Percentiles rank a stretch among this genome's conserved stretches.
Conservation (phyloP, 64 coral and sea anemone genomes). For the Acropora tenuis region DNA sequence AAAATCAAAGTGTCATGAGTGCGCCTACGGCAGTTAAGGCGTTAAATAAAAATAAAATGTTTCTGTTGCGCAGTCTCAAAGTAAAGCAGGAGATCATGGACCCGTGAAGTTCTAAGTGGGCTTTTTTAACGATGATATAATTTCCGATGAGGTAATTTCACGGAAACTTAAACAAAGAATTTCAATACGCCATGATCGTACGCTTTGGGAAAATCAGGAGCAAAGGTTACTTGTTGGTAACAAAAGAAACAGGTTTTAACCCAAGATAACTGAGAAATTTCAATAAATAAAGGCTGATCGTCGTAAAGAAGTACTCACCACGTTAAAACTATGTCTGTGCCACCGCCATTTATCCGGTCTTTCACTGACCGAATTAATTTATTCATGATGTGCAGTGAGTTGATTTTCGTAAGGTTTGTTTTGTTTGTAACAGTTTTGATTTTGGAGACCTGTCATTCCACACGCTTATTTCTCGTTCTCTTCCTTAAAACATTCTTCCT, state of each 20-base stretch:
- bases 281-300: background rate
- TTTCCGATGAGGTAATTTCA: conserved; percentile 16
- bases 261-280: background rate
- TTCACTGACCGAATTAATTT: conserved; percentile 11
- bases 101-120: background rate
- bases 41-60: too few species aligned
- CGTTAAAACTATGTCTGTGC: background rate
- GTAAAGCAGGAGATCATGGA: too few species aligned
- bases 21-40: too few species aligned
- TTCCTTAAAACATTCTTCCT: background rate
- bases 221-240: background rate
- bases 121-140: conserved; percentile 19
- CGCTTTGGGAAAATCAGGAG: background rate
- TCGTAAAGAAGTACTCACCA: conserved; percentile 10
- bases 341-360: background rate
- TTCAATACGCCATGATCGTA: background rate
- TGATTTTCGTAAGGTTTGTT: background rate
- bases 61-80: too few species aligned
- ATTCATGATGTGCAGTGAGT: conserved; percentile 8
- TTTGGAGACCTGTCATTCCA: conserved; percentile 39
- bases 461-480: conserved; percentile 1
- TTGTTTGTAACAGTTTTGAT: background rate
- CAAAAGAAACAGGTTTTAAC: background rate
- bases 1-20: too few species aligned
- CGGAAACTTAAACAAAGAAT: background rate